A percentile compares a stretch with the other conserved stretches of the same genome.
Evolutionary conservation across 2,113 vertebrate species (phyloP).

Genomic region (Clarias magur): DNA sequence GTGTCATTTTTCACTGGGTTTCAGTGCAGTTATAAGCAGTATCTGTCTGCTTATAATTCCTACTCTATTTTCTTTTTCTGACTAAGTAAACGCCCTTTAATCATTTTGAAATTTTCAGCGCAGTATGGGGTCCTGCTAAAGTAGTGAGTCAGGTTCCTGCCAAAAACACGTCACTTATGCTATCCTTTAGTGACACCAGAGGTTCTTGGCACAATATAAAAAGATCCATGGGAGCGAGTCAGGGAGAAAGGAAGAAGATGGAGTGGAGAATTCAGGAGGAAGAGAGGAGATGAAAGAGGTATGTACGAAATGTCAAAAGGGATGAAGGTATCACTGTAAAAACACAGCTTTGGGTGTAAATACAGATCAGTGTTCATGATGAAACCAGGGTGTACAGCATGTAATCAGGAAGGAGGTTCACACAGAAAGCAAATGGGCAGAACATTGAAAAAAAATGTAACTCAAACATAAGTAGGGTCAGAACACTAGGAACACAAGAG

Average conservation of each 20-base stretch:
- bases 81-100: conserved; percentile 39
- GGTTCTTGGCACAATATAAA: conserved; percentile 15
- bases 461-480: background rate
- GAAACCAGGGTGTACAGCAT: background rate
- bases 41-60: conserved; percentile 7
- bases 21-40: background rate
- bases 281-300: background rate
- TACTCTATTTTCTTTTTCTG: background rate
- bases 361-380: background rate
- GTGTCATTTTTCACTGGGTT: background rate
- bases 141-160: conserved; percentile 38
- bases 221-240: background rate
- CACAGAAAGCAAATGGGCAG: background rate
- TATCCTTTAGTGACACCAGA: conserved; percentile 1
- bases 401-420: background rate
- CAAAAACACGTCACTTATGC: conserved; percentile 22
- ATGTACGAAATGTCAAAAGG: background rate
- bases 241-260: background rate
- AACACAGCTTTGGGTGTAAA: background rate
- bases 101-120: conserved; percentile 43
- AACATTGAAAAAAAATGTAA: background rate
- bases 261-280: background rate
- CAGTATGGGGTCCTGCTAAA: conserved; percentile 40
- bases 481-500: background rate
- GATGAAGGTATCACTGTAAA: background rate